Base-by-base conservation (phyloP, 2,888 invertebrate species). In the Nebria salina region DNA sequence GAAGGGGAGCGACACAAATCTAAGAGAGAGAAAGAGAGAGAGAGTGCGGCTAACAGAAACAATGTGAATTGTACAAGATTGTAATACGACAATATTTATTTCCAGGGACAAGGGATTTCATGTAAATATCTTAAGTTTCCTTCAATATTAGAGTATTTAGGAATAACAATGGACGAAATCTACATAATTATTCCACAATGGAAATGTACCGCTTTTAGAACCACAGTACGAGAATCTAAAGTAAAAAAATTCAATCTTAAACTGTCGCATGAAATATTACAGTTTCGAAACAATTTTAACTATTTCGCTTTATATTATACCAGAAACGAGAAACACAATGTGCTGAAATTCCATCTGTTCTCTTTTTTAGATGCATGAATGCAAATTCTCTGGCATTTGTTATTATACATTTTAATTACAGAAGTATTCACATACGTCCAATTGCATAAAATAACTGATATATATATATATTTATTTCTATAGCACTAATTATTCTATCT, bases 141-240 rank as follows among this genome's bases (percentile, higher is more conserved):
- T 70, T 75, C 75, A 72, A 80, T 80, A 72, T 80, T 80, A 72
- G 72, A 20, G 65, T 70, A 72, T 80, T 75, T 80, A 75, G 15
- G 75, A 75, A 75, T 72, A 80, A 75, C 75, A 80, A 75, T 75
- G 68, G 9, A 8, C 25, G n/a, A 65, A 76, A 80, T 80, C 43
- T 75, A 75, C 80, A 75, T 80, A 80, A 79, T 79, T 79, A 79
- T 79, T n/a, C 79, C 13, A 66, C 74, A 79, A 75, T 75, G 26
- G 25, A 43, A 43, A 25, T 66, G 66, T 66, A 65, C 15, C 65
- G 66, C 66, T 54, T 54, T 8, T 11, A 66, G 20, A 20, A 70
- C 70, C 54, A 13, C 54, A 54, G 13, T 25, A 4, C 15, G 11
- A 9, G 25, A 70, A 70, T 26, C 3, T 25, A 25, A 25, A 26